Base-by-base conservation (phyloP, 2,113 vertebrate species). In the Dasyornis broadbenti region DNA sequence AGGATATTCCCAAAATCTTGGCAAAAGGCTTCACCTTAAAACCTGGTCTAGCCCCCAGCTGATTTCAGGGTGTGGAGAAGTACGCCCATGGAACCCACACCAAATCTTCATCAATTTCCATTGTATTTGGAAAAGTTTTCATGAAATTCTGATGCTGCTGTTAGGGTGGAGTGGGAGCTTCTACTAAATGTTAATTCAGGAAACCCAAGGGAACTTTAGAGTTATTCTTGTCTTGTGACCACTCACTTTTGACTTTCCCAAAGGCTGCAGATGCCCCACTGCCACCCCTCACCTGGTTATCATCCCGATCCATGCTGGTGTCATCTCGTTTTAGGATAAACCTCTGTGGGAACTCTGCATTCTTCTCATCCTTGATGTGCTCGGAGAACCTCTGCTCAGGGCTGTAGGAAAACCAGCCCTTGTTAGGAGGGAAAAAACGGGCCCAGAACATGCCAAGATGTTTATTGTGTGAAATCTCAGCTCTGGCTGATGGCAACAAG, bases 341-440 rank as follows among this genome's bases (percentile, higher is more conserved):
- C 96, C 99, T 99, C 97, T 99, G 99, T 1, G 99, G 99, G 97
- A 99, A 99, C 81, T 99, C 99, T 57, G 99, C 97, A 60, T 98
- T 99, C 95, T 99, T 98, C 97, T 99, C 99, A 81, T 99, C 99
- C 90, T 99, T 99, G 96, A 99, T 99, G 98, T 99, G 99, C 98
- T 99, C 99, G 22, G 99, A 99, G 96, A 99, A 99, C 84, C 99
- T 99, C 97, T 99, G 99, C 94, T 99, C 99, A 37, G 99, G 99
- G 97, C 99, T 99, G 97, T 54, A 81, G 78, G 95, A 37, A 90
- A 96, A 97, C 49, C 90, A 94, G 33, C 30, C 18, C 39, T 59
- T 39, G 61, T 95, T 5, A 95, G 40, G 40, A 35, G 24, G 44
- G 20, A 14, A 9, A 33, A 21, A 49, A 12, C 0, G 0, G 35